A percentile compares a stretch with the other conserved stretches of the same genome.
Evolutionary conservation across 1,140 invertebrate species (phyloP).

Genomic region (Trichonephila clavipes): DNA sequence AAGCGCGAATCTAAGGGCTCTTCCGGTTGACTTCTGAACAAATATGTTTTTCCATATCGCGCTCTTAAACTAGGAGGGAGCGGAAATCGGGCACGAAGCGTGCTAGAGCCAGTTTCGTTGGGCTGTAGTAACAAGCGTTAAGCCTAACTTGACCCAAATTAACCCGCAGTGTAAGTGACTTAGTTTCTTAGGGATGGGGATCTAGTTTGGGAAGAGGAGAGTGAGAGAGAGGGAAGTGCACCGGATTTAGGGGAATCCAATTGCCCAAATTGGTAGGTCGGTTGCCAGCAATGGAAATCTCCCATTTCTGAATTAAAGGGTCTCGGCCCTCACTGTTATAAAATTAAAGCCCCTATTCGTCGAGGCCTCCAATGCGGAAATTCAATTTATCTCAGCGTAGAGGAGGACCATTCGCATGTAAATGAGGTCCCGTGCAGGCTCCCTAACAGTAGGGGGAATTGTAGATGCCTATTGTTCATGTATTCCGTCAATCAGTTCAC

Average conservation of each 20-base stretch:
- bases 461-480: constrained; percentile 72
- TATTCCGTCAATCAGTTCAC: constrained; percentile 72
- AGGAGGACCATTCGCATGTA: constrained; percentile 74
- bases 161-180: constrained; percentile 70
- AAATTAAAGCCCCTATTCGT: constrained; percentile 77
- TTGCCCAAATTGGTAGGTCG: constrained; percentile 76
- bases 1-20: not conserved
- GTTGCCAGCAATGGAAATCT: constrained; percentile 68
- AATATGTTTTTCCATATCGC: constrained; percentile 72
- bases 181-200: constrained; percentile 65
- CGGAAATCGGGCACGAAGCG: constrained; percentile 27
- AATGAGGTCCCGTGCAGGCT: constrained; percentile 47
- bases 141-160: constrained; percentile 77
- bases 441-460: constrained; percentile 54
- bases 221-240: not conserved
- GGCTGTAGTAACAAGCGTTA: constrained; percentile 68
- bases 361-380: constrained; percentile 69
- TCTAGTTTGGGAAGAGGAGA: not conserved
- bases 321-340: constrained; percentile 73
- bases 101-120: not conserved
- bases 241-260: constrained; percentile 70
- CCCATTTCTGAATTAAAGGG: constrained; percentile 76
- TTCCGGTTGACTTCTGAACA: constrained; percentile 47
- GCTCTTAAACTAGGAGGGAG: not conserved
- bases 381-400: constrained; percentile 74